Conservation (phyloP, 1,140 invertebrate genomes). For the Rhopalosiphum padi region DNA sequence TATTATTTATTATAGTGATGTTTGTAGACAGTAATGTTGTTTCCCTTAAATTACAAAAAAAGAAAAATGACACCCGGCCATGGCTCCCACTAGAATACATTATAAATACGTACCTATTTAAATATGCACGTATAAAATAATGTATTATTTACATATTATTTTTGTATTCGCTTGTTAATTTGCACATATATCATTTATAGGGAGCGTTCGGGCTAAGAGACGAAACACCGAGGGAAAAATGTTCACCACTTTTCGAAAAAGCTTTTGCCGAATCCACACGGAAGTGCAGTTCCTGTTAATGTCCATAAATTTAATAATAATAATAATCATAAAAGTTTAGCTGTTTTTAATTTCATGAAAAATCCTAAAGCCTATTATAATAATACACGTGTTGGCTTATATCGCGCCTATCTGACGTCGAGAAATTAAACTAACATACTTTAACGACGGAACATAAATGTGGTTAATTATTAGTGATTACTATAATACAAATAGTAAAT, state of each 20-base stretch:
- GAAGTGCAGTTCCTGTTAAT: constrained; percentile 48
- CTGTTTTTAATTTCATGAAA: not conserved
- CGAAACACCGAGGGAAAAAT: constrained; percentile 32
- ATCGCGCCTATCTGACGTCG: not conserved
- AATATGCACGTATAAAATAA: not conserved
- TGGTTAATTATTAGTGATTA: not conserved
- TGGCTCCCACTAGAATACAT: too few species aligned
- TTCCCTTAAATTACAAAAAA: not conserved
- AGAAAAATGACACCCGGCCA: not conserved
- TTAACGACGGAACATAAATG: not conserved
- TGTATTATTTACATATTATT: not conserved
- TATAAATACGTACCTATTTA: not conserved
- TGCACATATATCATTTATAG: not conserved
- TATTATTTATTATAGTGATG: too few species aligned
- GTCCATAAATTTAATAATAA: not conserved
- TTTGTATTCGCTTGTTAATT: not conserved
- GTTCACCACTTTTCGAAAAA: constrained; percentile 53
- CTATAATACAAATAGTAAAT: not conserved
- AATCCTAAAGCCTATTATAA: not conserved
- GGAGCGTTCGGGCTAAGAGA: constrained; percentile 37
- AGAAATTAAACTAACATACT: not conserved
- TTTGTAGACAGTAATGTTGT: not conserved
- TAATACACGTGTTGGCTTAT: not conserved
- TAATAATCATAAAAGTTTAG: not conserved
- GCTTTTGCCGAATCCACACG: constrained; percentile 40